phyloP scores from a whole-genome alignment of 2,888 invertebrate species.

The Lasius fuliginosus region DNA sequence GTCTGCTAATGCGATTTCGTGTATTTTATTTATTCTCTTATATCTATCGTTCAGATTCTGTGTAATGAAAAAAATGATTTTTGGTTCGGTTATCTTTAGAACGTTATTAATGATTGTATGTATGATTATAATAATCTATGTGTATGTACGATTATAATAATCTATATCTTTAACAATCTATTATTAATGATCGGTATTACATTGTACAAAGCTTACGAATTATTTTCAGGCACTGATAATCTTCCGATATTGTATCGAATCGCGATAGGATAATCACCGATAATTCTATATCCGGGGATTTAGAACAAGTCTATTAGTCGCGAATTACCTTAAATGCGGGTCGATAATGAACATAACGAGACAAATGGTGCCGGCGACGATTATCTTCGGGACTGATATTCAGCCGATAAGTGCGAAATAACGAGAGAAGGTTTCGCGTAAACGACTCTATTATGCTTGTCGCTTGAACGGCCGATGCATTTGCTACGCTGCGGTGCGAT shows the following conservation, averaged over 20 bases:
- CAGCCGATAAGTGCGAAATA: constrained; percentile 10
- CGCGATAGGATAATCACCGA: not conserved
- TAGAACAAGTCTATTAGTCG: not conserved
- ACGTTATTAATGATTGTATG: not conserved
- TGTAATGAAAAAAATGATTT: not conserved
- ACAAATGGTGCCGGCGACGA: constrained; percentile 12
- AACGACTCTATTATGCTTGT: constrained; percentile 29
- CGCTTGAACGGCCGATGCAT: constrained; percentile 16
- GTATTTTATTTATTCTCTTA: not conserved
- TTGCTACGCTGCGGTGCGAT: constrained; percentile 18
- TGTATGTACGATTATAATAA: not conserved
- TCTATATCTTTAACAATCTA: not conserved
- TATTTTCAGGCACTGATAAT: not conserved
- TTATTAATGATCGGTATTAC: not conserved
- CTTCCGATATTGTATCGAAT: not conserved
- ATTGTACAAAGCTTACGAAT: not conserved
- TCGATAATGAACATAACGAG: constrained; percentile 24
- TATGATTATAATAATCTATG: not conserved
- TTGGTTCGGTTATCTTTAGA: not conserved
- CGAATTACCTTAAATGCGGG: constrained; percentile 11
- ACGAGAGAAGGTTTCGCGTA: not conserved
- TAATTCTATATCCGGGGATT: constrained; percentile 2
- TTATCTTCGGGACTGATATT: constrained; percentile 19
- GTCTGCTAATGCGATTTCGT: not conserved
- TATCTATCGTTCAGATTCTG: not conserved